Conservation (phyloP, 2,888 invertebrate genomes). For the Brachyptera putata region DNA sequence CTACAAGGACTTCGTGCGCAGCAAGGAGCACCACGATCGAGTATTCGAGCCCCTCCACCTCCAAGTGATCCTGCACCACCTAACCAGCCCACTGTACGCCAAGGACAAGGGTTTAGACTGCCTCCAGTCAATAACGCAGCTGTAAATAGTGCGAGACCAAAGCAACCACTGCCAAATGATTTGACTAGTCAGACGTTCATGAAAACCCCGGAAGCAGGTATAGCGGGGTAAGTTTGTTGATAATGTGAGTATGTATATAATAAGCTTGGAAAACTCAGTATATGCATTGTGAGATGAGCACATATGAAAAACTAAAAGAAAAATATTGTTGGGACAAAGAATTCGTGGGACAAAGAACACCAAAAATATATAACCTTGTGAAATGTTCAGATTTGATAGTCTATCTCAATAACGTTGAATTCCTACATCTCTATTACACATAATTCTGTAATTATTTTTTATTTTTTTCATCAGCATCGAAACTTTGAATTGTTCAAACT, state of each 20-base stretch:
- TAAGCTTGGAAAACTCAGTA: not conserved
- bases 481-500: too few relatives aligned
- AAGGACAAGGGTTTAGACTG: slow-evolving; percentile 8
- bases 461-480: too few relatives aligned
- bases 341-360: too few relatives aligned
- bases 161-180: slow-evolving; percentile 20
- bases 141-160: not conserved
- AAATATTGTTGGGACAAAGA: too few relatives aligned
- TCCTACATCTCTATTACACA: too few relatives aligned
- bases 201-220: slow-evolving; percentile 46
- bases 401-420: too few relatives aligned
- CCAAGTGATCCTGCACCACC: slow-evolving; percentile 48
- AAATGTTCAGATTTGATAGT: too few relatives aligned
- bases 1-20: slow-evolving; percentile 21
- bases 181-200: slow-evolving; percentile 38
- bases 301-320: not conserved
- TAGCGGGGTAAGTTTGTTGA: slow-evolving; percentile 46
- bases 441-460: too few relatives aligned
- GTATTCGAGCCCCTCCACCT: slow-evolving; percentile 46
- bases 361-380: too few relatives aligned
- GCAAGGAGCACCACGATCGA: slow-evolving; percentile 32
- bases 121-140: slow-evolving; percentile 12
- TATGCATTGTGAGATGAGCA: too few relatives aligned
- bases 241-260: too few relatives aligned
- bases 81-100: slow-evolving; percentile 43